Evolutionary conservation across 2,113 vertebrate genomes (phyloP).

Genomic region (Desmodus rotundus): DNA sequence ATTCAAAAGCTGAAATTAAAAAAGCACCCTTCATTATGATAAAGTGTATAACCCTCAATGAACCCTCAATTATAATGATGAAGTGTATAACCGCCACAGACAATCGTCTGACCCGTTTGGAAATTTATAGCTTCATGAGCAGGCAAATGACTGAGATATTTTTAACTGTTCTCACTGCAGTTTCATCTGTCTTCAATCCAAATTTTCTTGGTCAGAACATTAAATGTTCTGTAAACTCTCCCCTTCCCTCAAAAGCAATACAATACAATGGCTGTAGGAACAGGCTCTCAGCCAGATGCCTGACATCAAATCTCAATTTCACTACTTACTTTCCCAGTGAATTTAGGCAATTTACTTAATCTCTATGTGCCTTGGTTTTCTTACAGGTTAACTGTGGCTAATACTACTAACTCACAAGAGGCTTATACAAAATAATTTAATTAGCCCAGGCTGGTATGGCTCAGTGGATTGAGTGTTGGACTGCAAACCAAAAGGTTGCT

Average conservation of each 20-base stretch:
- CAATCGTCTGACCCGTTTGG: no score
- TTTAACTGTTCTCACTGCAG: neutral
- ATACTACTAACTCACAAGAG: neutral
- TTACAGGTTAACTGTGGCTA: neutral
- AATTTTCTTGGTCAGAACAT: fast-evolving
- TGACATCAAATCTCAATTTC: neutral
- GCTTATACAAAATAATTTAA: neutral
- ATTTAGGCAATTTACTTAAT: neutral
- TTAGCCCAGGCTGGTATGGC: no score
- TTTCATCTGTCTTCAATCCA: neutral
- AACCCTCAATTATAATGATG: no score
- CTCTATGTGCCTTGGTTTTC: neutral
- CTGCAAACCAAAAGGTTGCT: no score
- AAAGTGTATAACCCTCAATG: neutral
- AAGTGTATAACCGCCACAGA: no score
- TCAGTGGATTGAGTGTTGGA: no score
- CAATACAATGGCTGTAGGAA: neutral
- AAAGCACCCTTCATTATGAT: neutral
- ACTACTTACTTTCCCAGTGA: neutral
- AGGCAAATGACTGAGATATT: neutral
- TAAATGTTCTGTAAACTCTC: neutral
- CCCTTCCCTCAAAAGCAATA: neutral
- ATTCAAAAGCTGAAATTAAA: neutral
- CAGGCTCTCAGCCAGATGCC: neutral
- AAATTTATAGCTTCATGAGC: neutral